A percentile compares a stretch with the other conserved stretches of the same genome.
Evolutionary conservation across 2,113 vertebrate species (phyloP).

Genomic region (Salminus brasiliensis): DNA sequence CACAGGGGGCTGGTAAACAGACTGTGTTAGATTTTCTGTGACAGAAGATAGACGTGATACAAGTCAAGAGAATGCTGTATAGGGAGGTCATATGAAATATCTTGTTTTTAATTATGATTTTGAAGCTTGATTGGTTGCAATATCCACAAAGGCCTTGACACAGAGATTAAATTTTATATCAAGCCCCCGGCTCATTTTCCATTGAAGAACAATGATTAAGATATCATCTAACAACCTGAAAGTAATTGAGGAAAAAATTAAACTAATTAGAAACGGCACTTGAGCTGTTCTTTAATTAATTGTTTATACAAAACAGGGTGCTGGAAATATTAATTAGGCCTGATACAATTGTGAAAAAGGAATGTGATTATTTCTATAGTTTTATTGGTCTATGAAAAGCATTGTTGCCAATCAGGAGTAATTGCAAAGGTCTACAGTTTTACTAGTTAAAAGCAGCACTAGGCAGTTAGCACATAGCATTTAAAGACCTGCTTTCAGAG

Average conservation of each 20-base stretch:
- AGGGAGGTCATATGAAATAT: neutral
- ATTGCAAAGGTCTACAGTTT: neutral
- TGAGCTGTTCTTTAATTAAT: constrained; percentile 22
- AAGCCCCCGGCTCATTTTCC: neutral
- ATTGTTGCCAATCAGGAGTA: neutral
- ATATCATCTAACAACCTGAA: constrained; percentile 41
- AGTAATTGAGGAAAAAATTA: constrained; percentile 35
- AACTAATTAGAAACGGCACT: constrained; percentile 39
- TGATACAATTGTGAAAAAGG: neutral
- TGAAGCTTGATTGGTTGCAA: constrained; percentile 14
- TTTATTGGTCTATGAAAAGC: neutral
- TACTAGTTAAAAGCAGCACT: neutral
- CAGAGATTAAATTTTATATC: neutral
- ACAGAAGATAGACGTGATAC: neutral
- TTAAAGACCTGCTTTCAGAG: neutral
- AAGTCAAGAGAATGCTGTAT: neutral
- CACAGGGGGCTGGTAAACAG: neutral
- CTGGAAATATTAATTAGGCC: neutral
- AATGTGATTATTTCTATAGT: neutral
- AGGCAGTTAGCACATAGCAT: neutral
- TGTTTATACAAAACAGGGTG: constrained; percentile 19
- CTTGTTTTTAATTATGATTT: constrained; percentile 24
- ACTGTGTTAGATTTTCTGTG: neutral
- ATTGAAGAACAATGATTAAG: constrained; percentile 15
- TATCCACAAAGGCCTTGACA: constrained; percentile 17